These are phyloP conservation scores for Ptycholaimellus sp. DNA, from an alignment of 2,888 invertebrate species.

Conservation along the genomic window DNA sequence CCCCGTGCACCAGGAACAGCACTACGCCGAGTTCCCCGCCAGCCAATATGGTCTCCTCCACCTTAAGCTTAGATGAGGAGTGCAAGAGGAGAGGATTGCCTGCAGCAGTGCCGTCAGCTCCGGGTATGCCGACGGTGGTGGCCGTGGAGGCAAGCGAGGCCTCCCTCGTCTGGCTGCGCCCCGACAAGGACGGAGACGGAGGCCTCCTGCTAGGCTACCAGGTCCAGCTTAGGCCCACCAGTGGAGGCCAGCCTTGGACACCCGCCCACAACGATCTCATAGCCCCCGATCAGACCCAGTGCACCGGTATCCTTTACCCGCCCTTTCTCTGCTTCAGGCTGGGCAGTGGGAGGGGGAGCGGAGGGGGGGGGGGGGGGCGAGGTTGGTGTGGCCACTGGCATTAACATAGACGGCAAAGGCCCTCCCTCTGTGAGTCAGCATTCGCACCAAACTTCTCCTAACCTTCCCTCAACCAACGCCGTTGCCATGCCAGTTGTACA, in stretches of 20 bases:
- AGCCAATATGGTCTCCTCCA: too few relatives aligned
- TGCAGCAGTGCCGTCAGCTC: slow-evolving; percentile 13
- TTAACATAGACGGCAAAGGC: too few relatives aligned
- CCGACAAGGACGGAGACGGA: slow-evolving; percentile 11
- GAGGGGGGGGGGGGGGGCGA: too few relatives aligned
- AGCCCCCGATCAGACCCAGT: slow-evolving; percentile 4
- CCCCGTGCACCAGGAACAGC: background rate
- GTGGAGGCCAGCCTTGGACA: slow-evolving; percentile 3
- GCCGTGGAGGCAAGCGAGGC: slow-evolving; percentile 15
- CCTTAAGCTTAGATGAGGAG: too few relatives aligned
- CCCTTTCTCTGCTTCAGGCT: too few relatives aligned
- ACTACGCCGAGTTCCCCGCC: too few relatives aligned
- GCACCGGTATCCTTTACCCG: slow-evolving; percentile 6
- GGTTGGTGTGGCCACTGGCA: too few relatives aligned
- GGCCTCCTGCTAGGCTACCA: slow-evolving; percentile 19
- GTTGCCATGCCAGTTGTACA: too few relatives aligned
- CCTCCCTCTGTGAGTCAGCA: too few relatives aligned
- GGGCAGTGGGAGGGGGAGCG: too few relatives aligned
- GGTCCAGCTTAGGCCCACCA: slow-evolving; percentile 8
- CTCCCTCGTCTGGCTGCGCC: slow-evolving; percentile 20
- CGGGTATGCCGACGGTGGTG: slow-evolving; percentile 18
- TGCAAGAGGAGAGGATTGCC: background rate
- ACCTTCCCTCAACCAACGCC: too few relatives aligned
- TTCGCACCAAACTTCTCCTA: too few relatives aligned
- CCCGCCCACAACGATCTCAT: slow-evolving; percentile 6